phyloP scores from a whole-genome alignment of 1,140 invertebrate genomes.

The Samia ricini region DNA sequence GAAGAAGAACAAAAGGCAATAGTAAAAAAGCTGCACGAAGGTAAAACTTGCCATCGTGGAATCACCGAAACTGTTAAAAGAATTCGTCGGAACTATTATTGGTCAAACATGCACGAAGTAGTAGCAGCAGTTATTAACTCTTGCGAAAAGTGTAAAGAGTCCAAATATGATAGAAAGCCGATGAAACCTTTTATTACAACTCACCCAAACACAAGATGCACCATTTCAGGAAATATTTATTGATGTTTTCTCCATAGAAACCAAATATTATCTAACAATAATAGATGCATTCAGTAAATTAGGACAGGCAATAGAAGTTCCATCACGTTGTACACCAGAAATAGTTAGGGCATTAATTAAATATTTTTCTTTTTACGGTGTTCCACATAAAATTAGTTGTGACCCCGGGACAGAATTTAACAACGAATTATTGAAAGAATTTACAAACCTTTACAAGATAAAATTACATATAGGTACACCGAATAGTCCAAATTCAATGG shows the following conservation, averaged over 20 bases:
- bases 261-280: no score
- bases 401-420: conserved; percentile 16
- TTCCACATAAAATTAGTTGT: conserved; percentile 9
- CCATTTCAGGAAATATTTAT: no score
- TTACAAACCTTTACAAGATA: conserved; percentile 14
- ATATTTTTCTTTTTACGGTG: conserved; percentile 10
- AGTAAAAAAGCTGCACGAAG: conserved; percentile 32
- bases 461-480: conserved; percentile 17
- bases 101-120: background rate
- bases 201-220: no score
- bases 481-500: conserved; percentile 20
- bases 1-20: conserved; percentile 30
- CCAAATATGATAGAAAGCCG: conserved; percentile 37
- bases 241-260: no score
- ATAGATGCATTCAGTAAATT: conserved; percentile 16
- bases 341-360: background rate
- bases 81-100: conserved; percentile 7
- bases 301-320: conserved; percentile 24
- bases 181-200: background rate
- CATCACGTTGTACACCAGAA: background rate
- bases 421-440: conserved; percentile 16
- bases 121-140: no score
- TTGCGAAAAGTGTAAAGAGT: conserved; percentile 12
- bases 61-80: conserved; percentile 29
- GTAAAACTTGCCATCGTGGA: conserved; percentile 38